phyloP scores from a whole-genome alignment of 1,140 invertebrate genomes.

The Pseudomyrmex gracilis region DNA sequence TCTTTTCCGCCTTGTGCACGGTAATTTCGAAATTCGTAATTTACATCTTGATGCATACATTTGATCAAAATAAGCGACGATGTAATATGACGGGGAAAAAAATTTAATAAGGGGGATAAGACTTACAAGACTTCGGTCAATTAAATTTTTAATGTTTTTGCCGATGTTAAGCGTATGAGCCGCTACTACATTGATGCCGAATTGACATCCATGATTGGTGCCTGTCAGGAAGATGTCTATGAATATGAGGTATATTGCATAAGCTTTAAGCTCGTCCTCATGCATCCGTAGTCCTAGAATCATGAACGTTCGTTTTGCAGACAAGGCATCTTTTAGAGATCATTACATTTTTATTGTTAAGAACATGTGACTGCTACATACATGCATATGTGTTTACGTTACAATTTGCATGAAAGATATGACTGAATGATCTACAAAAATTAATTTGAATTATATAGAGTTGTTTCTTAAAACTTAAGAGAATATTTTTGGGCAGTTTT shows the following conservation, averaged over 20 bases:
- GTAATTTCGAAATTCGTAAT: background rate
- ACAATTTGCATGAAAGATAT: constrained; percentile 54
- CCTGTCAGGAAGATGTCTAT: constrained; percentile 87
- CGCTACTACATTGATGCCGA: constrained; percentile 90
- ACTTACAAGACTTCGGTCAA: constrained; percentile 12
- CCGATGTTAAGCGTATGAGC: constrained; percentile 88
- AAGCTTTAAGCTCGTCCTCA: constrained; percentile 78
- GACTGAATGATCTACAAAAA: constrained; percentile 8
- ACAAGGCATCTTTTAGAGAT: constrained; percentile 27
- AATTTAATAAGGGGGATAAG: background rate
- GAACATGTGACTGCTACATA: constrained; percentile 33
- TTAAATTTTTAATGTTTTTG: constrained; percentile 73
- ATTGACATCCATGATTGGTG: constrained; percentile 89
- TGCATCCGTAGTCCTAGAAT: constrained; percentile 84
- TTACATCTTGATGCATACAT: background rate
- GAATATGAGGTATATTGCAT: constrained; percentile 87
- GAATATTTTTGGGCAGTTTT: background rate
- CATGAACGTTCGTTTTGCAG: constrained; percentile 60
- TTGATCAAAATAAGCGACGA: constrained; percentile 15
- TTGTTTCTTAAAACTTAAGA: background rate
- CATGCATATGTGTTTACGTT: constrained; percentile 17
- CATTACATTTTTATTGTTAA: constrained; percentile 46
- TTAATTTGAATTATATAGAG: constrained; percentile 9
- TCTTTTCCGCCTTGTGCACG: constrained; percentile 10
- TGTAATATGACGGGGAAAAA: background rate